Percentiles rank a stretch among this genome's conserved stretches.
phyloP scores from a whole-genome alignment of 2,113 vertebrate genomes.

The Chelonoidis abingdonii region DNA sequence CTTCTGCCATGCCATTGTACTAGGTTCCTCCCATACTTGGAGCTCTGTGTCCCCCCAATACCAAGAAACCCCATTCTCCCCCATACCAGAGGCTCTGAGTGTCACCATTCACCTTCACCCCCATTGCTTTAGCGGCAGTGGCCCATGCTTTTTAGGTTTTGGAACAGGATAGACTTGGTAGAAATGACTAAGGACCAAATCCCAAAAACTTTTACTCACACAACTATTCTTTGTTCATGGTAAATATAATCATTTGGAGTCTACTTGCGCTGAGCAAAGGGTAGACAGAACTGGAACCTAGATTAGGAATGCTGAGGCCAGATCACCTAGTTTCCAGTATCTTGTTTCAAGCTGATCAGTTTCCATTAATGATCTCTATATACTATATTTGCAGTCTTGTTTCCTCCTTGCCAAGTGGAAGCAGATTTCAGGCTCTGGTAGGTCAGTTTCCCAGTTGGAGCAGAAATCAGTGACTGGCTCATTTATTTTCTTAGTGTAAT shows the following conservation, averaged over 20 bases:
- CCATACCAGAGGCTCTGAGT: too few species aligned
- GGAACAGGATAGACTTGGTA: too few species aligned
- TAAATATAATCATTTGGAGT: background rate
- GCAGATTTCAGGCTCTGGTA: background rate
- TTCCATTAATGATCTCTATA: background rate
- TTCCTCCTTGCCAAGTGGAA: background rate
- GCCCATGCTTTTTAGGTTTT: too few species aligned
- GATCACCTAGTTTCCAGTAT: background rate
- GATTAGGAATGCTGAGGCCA: background rate
- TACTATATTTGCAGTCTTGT: background rate
- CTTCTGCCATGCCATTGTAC: too few species aligned
- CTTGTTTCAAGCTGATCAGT: background rate
- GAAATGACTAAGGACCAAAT: background rate
- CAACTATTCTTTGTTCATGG: background rate
- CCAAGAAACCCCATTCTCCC: too few species aligned
- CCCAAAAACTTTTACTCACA: background rate
- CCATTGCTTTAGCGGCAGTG: too few species aligned
- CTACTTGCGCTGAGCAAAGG: background rate
- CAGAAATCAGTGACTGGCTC: background rate
- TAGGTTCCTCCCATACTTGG: too few species aligned
- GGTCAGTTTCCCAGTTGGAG: background rate
- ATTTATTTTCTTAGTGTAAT: background rate
- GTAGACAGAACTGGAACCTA: background rate
- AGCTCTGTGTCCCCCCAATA: too few species aligned
- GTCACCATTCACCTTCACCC: too few species aligned